These are phyloP conservation scores for Ashinkailepas kermadecensis DNA, from an alignment of 2,888 invertebrate species.

Conservation along the genomic window DNA sequence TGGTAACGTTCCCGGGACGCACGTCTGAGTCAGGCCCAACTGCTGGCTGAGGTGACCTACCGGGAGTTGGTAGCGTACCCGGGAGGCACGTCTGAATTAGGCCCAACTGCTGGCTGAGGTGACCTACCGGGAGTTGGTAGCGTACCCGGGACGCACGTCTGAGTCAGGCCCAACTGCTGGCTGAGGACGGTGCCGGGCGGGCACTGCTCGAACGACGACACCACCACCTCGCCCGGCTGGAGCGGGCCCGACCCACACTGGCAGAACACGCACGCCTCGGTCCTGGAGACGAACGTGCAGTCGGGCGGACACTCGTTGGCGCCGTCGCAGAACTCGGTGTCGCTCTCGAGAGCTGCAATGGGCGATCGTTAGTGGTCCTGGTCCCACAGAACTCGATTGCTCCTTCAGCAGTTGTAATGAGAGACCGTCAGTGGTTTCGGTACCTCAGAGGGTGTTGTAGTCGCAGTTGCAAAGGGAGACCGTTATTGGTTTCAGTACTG, in stretches of 20 bases:
- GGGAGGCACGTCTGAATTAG: background rate
- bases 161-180: background rate
- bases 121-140: no score
- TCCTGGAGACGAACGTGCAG: background rate
- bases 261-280: slow-evolving; percentile 6
- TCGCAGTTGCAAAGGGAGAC: no score
- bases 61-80: background rate
- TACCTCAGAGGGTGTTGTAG: no score
- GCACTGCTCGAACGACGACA: background rate
- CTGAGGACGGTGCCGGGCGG: background rate
- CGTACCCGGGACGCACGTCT: background rate
- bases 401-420: no score
- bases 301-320: background rate
- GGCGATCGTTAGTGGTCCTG: no score
- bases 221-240: background rate
- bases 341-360: background rate
- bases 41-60: background rate
- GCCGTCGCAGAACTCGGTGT: slow-evolving; percentile 6
- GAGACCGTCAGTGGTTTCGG: no score
- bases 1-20: background rate
- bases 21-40: background rate
- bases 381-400: no score
- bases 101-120: background rate
- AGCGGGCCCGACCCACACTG: background rate
- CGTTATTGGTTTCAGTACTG: no score